Evolutionary conservation across 2,797 vertebrate genomes (phyloP).

Genomic region (Nannoperca obscura): DNA sequence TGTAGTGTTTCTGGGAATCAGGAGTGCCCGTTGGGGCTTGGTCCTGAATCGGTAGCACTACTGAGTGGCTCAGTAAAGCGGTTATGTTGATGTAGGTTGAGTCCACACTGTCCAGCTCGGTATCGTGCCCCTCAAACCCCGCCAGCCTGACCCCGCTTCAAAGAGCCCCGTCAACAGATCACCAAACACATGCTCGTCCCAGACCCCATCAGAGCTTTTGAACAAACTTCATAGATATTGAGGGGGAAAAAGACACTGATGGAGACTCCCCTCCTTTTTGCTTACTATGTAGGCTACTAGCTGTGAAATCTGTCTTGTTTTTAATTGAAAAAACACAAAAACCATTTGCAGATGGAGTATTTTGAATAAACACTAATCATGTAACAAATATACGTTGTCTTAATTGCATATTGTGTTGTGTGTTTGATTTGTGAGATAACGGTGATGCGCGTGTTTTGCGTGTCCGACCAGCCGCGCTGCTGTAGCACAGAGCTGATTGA

Average conservation of each 20-base stretch:
- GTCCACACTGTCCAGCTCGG: conserved; percentile 31
- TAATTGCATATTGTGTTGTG: not conserved
- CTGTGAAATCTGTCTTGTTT: conserved; percentile 94
- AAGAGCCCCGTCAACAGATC: conserved; percentile 7
- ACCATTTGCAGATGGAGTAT: conserved; percentile 92
- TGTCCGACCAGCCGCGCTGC: not conserved
- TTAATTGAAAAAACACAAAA: conserved; percentile 84
- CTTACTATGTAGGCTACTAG: conserved; percentile 98
- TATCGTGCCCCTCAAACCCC: conserved; percentile 33
- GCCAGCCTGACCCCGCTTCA: conserved; percentile 13
- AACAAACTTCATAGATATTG: conserved; percentile 67
- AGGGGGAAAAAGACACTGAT: conserved; percentile 48
- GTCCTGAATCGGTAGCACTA: conserved; percentile 22
- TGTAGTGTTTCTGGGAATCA: conserved; percentile 13
- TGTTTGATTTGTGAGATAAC: not conserved
- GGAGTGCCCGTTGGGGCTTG: conserved; percentile 33
- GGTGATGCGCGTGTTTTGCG: not conserved
- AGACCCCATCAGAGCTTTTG: conserved; percentile 42
- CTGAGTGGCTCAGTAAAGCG: not conserved
- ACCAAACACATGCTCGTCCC: conserved; percentile 15
- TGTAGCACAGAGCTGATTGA: not conserved
- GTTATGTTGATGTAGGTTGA: not conserved
- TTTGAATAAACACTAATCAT: conserved; percentile 96
- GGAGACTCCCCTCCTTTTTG: conserved; percentile 80
- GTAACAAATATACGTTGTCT: conserved; percentile 69